Base-by-base conservation (phyloP, 2,888 invertebrate species). In the Caenorhabditis sp. region DNA sequence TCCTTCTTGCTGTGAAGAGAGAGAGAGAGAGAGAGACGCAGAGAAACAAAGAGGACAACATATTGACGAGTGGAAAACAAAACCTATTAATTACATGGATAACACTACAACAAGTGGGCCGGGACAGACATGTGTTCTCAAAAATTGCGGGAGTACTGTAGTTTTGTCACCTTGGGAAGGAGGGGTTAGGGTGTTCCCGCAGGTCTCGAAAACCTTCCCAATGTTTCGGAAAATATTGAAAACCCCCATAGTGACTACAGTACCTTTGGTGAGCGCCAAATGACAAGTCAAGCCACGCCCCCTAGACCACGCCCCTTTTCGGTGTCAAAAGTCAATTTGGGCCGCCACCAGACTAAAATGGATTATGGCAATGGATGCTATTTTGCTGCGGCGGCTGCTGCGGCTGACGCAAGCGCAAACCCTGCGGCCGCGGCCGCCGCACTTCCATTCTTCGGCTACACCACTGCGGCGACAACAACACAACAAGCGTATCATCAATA, bases 401-500 rank as follows among this genome's bases (percentile, higher is more conserved):
- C 58, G 1, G 57, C 27, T 0, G 55, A 68, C n/a, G 49, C 58
- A 17, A 49, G 59, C 3, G 58, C 69, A 12, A 36, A 53, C 2
- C 19, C 67, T 14, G 31, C 63, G 0, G 26, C 66, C 14, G 58
- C 73, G 4, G 55, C 72, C 0, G 72, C 63, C 1, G 23, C 54
- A 26, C 8, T 23, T n/a, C 49, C 60, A 3, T 23, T 60, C 17
- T 43, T 43, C 43, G 43, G 43, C 43, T 43, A 43, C 17, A 17
- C 8, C 14, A 21, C 19, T 17, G 57, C 73, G 12, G 37, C 72
- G 0, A 71, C 76, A 6, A 54, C 78, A 23, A 76, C 76, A 12
- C 77, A 79, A 14, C 67, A 72, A 58, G 57, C 79, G 12, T 81
- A 81, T 58, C 72, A 76, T 36, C 78, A 78, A 27, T 79, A 81